Base-by-base conservation (phyloP, 35 echinoderm and acorn worm genomes). In the Amphiura filiformis region DNA sequence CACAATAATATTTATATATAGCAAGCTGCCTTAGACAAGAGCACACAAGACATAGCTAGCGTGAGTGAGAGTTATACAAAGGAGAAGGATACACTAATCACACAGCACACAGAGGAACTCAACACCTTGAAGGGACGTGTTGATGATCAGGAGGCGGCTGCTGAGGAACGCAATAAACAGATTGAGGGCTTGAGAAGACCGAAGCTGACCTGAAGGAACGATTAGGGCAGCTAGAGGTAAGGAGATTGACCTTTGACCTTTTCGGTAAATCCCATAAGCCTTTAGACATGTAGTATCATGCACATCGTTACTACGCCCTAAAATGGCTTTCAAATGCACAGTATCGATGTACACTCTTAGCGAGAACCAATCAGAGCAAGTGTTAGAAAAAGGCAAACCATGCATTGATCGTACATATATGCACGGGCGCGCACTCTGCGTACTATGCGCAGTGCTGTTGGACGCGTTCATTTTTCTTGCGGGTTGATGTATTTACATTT, bases 101-200 rank as follows among this genome's bases (percentile, higher is more conserved):
- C 47, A 0, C 15, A 36, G 34, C 83, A 85, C 35, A 56, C 31
- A 30, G 87, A 89, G 38, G 90, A 89, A 34, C 31, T 86, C 28
- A 82, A 81, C 57, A 86, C 52, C 41, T 75, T 85, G 89, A 96
- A 89, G 35, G 87, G 76, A 38, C 82, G 76, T 34, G 28, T 79
- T 11, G 86, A 90, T 82, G 84, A 86, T 44, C 81, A 82, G 70
- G 78, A 84, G 42, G 76, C 37, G 35, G 86, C 79, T 32, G 76
- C 77, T 35, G 94, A 92, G 78, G 88, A 37, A 36, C 80, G 86
- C 42, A 92, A 76, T 77, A 77, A 78, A 15, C 76, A 88, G 65
- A 32, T 91, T 39, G 65, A 85, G n/a, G 75, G 82, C 34, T 78
- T 1, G 89, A 91, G 32, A 56, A 56, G 31, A 85, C 35, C 5